A percentile compares a stretch with the other conserved stretches of the same genome.
phyloP scores from a whole-genome alignment of 2,888 invertebrate genomes.

The Scaptomyza parva region DNA sequence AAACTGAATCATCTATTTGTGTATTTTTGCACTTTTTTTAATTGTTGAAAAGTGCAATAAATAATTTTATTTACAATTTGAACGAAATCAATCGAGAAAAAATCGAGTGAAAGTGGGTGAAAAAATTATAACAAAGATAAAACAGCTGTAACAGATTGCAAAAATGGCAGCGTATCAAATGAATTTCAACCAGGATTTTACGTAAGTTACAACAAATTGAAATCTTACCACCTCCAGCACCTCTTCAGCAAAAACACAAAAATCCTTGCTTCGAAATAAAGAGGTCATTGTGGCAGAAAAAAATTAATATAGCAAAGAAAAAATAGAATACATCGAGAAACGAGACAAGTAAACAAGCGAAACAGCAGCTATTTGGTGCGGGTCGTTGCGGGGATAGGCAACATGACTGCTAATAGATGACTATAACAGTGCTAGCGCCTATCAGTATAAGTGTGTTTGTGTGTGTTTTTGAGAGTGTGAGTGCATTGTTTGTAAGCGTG shows the following conservation, averaged over 20 bases:
- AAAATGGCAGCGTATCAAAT: conserved; percentile 77
- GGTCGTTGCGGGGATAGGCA: conserved; percentile 11
- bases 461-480: conserved; percentile 28
- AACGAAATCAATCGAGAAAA: conserved; percentile 11
- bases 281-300: conserved; percentile 67
- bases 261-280: conserved; percentile 55
- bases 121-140: conserved; percentile 32
- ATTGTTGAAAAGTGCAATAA: conserved; percentile 32
- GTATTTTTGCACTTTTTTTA: conserved; percentile 32
- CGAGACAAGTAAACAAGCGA: conserved; percentile 60
- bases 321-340: conserved; percentile 60
- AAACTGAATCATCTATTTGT: conserved; percentile 29
- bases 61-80: conserved; percentile 14
- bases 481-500: conserved; percentile 40
- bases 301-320: conserved; percentile 28
- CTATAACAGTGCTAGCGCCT: conserved; percentile 38
- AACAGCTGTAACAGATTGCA: conserved; percentile 46
- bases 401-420: conserved; percentile 45
- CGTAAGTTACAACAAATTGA: conserved; percentile 69
- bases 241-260: not conserved
- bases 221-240: conserved; percentile 1
- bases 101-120: conserved; percentile 64
- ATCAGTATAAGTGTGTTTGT: conserved; percentile 22
- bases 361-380: conserved; percentile 46
- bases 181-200: conserved; percentile 81